Evolutionary conservation across 1,140 invertebrate species (phyloP), one percentile per base, ranked within the genome.

Genomic region (Aplysia californica): DNA sequence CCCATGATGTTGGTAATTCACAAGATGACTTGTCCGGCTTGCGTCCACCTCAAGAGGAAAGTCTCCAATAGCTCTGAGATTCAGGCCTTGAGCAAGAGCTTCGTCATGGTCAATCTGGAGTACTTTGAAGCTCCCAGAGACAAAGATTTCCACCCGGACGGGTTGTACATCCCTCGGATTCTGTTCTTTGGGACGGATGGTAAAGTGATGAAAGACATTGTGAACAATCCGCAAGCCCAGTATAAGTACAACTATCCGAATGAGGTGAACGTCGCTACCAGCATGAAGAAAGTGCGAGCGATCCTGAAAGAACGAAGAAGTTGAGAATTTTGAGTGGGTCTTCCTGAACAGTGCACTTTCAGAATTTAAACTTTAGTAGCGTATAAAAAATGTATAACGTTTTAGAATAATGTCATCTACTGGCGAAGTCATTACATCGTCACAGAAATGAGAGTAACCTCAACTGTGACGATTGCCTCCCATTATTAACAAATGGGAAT

Each of bases 31-130:
- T 72, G 69, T 39, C 1, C 4, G 15, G 50, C 50, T 6, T 72
- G 69, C 35, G 5, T 21, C 2, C n/a, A 58, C 31, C 50, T 31
- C 33, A 59, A 59, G 23, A 5, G 2, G 5, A 36, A 39, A 39
- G 58, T 72, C 31, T 72, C 69, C 26, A 5, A 33, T 1, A 58
- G 50, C 31, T 58, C 58, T 3, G 35, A 2, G 15, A 59, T 72
- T 18, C 2, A n/a, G 21, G 2, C 2, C 23, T 21, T 72, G 10
- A 72, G 69, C 56, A 72, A 58, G 21, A 58, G 39, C 31, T 35
- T 72, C 21, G 69, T 72, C 20, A 72, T 72, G 69, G 55, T 59
- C 50, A 72, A 72, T 59, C 50, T 72, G 10, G 69, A 72, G 26
- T 4, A 33, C 4, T 15, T n/a, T 29, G 50, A 72, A n/a, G 56